These are phyloP conservation scores for Trichechus manatus DNA, from an alignment of 2,113 vertebrate species.

Conservation along the genomic window DNA sequence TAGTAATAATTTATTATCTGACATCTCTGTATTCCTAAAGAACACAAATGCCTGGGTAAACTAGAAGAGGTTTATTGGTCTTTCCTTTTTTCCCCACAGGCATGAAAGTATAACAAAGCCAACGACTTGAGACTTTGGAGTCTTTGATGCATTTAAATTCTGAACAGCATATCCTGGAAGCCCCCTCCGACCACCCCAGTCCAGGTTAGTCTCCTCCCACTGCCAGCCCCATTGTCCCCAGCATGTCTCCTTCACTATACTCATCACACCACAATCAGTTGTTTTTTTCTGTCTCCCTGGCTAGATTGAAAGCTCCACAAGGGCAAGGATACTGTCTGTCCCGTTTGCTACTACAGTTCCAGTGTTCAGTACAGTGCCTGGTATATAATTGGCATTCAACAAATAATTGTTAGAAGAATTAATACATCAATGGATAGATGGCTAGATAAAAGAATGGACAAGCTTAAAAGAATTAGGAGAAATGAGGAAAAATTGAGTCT, in stretches of 20 bases:
- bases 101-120: neutral
- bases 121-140: neutral
- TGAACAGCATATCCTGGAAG: neutral
- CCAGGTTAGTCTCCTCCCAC: neutral
- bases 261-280: neutral
- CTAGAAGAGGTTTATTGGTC: neutral
- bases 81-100: neutral
- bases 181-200: neutral
- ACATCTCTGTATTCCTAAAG: neutral
- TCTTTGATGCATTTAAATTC: neutral
- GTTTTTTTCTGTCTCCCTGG: neutral
- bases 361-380: neutral
- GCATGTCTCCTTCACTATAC: neutral
- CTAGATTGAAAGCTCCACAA: neutral
- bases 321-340: neutral
- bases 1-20: neutral
- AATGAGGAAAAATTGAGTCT: neutral
- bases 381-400: neutral
- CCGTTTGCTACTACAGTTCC: neutral
- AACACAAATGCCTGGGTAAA: neutral
- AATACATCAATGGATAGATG: neutral
- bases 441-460: neutral
- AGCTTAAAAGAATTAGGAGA: constrained; percentile 4
- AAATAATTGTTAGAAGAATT: neutral
- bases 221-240: neutral